These are phyloP conservation scores for Struthio camelus DNA, from an alignment of 2,113 vertebrate species.

Conservation along the genomic window DNA sequence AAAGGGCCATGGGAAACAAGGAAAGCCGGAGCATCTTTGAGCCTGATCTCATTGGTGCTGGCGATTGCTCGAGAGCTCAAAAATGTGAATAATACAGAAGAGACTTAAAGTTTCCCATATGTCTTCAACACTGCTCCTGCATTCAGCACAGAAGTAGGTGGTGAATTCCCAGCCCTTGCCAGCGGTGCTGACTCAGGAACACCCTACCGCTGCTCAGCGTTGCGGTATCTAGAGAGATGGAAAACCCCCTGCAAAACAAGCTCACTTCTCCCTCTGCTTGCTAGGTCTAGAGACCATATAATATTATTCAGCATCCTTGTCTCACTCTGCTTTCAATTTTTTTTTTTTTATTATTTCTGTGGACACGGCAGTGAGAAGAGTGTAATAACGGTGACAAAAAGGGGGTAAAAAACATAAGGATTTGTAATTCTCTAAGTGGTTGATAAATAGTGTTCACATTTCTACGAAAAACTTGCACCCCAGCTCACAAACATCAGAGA, in stretches of 20 bases:
- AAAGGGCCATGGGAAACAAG: not conserved
- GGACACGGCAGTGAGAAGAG: not conserved
- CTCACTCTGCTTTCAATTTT: not conserved
- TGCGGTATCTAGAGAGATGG: not conserved
- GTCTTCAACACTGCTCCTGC: not conserved
- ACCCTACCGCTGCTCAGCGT: not conserved
- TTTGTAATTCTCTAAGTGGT: not conserved
- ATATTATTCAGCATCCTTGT: not conserved
- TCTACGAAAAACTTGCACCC: constrained; percentile 15
- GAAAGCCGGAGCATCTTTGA: not conserved
- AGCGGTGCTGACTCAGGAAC: not conserved
- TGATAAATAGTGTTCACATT: not conserved
- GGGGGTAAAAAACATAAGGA: not conserved
- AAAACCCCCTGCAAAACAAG: not conserved
- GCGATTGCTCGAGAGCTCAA: not conserved
- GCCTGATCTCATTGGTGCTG: not conserved
- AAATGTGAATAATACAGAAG: not conserved
- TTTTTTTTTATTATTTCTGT: not conserved
- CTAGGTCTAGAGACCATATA: not conserved
- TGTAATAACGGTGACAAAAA: not conserved
- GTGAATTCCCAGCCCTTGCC: not conserved
- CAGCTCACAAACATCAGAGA: constrained; percentile 32
- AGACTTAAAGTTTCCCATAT: rapidly evolving
- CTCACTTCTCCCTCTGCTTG: not conserved
- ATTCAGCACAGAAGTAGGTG: not conserved